Evolutionary conservation across 2,797 vertebrate species (phyloP).

Genomic region (Peromyscus nudipes): DNA sequence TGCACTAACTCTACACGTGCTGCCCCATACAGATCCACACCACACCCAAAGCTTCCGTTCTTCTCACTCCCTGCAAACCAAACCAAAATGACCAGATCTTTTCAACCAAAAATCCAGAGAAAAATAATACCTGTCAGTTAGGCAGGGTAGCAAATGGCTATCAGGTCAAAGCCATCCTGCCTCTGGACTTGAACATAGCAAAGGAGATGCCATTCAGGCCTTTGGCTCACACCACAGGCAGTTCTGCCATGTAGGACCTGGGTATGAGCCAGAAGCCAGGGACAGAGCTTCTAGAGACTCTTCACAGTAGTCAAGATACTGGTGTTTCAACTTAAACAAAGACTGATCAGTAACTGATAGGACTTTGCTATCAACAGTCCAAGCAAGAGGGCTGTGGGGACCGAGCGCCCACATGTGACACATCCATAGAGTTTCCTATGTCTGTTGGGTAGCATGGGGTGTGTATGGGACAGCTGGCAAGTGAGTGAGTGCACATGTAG

Average conservation of each 20-base stretch:
- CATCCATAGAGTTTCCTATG: not conserved
- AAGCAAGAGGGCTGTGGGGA: not conserved
- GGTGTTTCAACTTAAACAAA: conserved; percentile 17
- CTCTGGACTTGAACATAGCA: not conserved
- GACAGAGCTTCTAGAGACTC: not conserved
- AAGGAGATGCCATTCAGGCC: no score
- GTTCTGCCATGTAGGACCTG: not conserved
- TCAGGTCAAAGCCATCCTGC: not conserved
- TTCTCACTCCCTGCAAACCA: not conserved
- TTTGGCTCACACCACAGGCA: not conserved
- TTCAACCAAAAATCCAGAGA: not conserved
- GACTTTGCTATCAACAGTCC: not conserved
- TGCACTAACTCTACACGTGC: not conserved
- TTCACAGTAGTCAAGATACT: not conserved
- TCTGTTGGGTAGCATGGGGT: not conserved
- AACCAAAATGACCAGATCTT: not conserved
- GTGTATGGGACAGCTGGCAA: no score
- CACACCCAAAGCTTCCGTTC: not conserved
- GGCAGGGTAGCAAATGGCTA: not conserved
- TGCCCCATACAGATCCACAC: not conserved
- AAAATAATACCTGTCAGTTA: not conserved
- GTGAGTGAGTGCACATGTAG: not conserved
- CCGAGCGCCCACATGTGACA: not conserved
- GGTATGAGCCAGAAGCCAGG: not conserved
- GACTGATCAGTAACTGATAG: not conserved